Base-by-base conservation (phyloP, 2,113 vertebrate genomes). In the Planiliza haematocheilus region DNA sequence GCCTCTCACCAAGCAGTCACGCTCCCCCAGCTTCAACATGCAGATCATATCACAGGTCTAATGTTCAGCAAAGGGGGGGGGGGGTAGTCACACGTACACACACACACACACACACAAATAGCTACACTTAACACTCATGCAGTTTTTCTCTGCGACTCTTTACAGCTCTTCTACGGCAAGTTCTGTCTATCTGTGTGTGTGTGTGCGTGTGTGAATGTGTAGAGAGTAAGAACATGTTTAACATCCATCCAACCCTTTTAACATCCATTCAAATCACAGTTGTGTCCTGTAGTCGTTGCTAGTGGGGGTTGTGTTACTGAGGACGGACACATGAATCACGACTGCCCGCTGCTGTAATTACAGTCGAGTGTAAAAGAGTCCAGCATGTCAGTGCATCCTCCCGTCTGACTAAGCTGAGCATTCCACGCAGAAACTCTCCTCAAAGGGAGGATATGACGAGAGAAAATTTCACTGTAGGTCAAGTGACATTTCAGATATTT, bases 1-100 rank as follows among this genome's bases (percentile, higher is more conserved):
- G 46, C 97, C 97, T 53, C 94, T 99, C 70, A 97, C 95, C 86
- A 97, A 96, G 93, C 96, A 98, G 95, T 97, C 97, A 74, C 96
- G 97, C 89, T 99, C 98, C 74, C 98, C 97, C 82, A 99, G 98
- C 92, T 99, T 99, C 94, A 99, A 97, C 96, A 98, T 99, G 97
- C 98, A 99, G 95, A 95, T 99, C 89, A 97, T 99, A 95, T 99
- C 98, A 86, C 97, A 99, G 93, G 97, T 99, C 90, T 99, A 96
- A 87, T 34, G 36, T 69, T 45, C 60, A 70, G 45, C 46, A 55
- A 60, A 79, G 80, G 74, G 18, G 51, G 34, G 14, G 18, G 14
- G 2, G 66, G 13, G 77, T 48, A 71, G 72, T 73, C 69, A 72
- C 60, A 60, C 51, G 80, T 60, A 64, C 55, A 70, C 55, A 60